Evolutionary conservation across 2,113 vertebrate species (phyloP), one percentile per base, ranked within the genome.

Genomic region (western clawed frog (Xenopus tropicalis)): DNA sequence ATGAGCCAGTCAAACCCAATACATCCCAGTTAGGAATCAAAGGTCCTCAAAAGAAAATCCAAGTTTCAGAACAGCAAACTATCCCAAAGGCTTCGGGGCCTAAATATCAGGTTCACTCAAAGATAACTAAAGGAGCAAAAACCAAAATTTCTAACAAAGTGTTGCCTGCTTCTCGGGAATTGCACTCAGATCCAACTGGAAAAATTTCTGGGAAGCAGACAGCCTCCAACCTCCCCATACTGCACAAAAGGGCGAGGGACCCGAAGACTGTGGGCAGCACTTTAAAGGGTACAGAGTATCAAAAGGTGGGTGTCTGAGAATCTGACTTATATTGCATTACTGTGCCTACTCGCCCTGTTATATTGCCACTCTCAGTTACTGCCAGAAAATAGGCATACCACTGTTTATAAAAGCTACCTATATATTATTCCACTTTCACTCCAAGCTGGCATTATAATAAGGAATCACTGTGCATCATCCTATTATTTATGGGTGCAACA

Each of bases 231-330:
- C 66, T 76, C 16, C 73, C 73, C 43, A 24, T 76, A 11, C 73
- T 76, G 73, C 66, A 76, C 66, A 76, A 76, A 43, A 76, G 66
- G 58, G 72, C 61, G 14, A 54, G 24, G 29, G 72, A 74, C 6
- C 43, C 56, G 29, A 42, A 23, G 13, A 23, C 46, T n/a, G 25
- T 46, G 25, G n/a, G 16, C 51, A 54, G 58, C 61, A 44, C 66
- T 16, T 54, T 22, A 12, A 16, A 44, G 48, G 66, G 24, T 19
- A 46, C 57, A 63, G 66, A 66, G 46, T 44, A 67, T 29, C 42
- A 63, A 13, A 76, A 76, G 73, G 73, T 76, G 61, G 16, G 66
- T 54, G 16, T 54, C 3, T 54, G 8, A 54, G 19, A 10, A 48
- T 13, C 11, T 48, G 12, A 13, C 46, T 48, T 48, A 11, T 48